Evolutionary conservation across 2,113 vertebrate genomes (phyloP).

Genomic region (Rhombomys opimus): DNA sequence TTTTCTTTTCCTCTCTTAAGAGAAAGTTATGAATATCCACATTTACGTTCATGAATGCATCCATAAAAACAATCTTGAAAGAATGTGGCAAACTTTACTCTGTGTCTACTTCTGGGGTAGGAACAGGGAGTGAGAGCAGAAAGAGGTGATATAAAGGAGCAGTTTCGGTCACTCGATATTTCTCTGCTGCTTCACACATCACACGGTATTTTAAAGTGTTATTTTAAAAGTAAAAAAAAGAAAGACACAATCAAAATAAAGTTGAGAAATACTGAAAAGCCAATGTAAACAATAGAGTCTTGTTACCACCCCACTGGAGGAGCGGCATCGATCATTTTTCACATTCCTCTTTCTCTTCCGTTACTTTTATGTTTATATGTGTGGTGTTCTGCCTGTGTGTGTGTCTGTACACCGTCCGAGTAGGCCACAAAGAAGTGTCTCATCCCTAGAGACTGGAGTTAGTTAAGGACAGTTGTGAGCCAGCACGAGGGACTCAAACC

Average conservation of each 20-base stretch:
- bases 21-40: constrained; percentile 26
- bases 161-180: neutral
- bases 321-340: neutral
- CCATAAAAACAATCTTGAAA: neutral
- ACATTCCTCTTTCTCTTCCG: neutral
- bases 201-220: neutral
- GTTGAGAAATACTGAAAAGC: constrained; percentile 20
- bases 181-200: neutral
- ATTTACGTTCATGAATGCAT: constrained; percentile 16
- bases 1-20: constrained; percentile 21
- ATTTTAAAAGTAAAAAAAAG: constrained; percentile 2
- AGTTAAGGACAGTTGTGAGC: neutral
- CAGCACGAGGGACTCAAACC: neutral
- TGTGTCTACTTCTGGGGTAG: neutral
- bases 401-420: neutral
- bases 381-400: neutral
- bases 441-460: neutral
- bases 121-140: neutral
- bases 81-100: neutral
- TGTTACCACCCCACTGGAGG: neutral
- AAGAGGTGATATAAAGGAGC: neutral
- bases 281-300: neutral
- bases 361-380: neutral
- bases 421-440: neutral
- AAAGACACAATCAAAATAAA: neutral